A percentile compares a stretch with the other conserved stretches of the same genome.
phyloP scores from a whole-genome alignment of 2,888 invertebrate genomes.

The Drosophila meridionalis region DNA sequence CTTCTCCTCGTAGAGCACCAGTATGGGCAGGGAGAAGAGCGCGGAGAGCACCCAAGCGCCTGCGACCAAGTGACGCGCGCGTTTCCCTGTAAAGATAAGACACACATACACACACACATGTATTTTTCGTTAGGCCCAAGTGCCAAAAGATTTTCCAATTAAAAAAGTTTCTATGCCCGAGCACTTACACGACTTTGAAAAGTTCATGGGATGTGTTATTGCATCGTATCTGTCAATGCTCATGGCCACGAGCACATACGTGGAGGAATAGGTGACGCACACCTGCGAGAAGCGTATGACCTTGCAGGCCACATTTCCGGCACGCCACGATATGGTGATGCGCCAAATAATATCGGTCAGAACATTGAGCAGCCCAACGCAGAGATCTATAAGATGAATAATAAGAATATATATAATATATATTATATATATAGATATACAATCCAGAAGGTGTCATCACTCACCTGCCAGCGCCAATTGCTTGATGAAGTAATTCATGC shows the following conservation, averaged over 20 bases:
- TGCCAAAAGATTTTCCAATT: conserved; percentile 69
- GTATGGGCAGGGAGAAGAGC: conserved; percentile 92
- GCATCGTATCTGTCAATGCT: conserved; percentile 97
- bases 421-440: no score
- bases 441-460: background rate
- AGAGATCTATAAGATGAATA: conserved; percentile 88
- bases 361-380: conserved; percentile 94
- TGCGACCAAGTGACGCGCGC: conserved; percentile 91
- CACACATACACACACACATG: background rate
- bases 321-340: conserved; percentile 94
- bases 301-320: conserved; percentile 95
- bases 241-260: conserved; percentile 95
- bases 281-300: conserved; percentile 93
- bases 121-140: conserved; percentile 29
- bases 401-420: no score
- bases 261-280: conserved; percentile 95
- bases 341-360: conserved; percentile 96
- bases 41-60: conserved; percentile 94
- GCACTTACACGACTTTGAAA: conserved; percentile 96
- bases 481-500: conserved; percentile 98
- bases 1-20: conserved; percentile 92
- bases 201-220: conserved; percentile 97
- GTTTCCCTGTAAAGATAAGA: conserved; percentile 88
- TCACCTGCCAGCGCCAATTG: conserved; percentile 96
- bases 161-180: conserved; percentile 63